Base-by-base conservation (phyloP, 2,888 invertebrate genomes). In the Drosophila nigricruria region DNA sequence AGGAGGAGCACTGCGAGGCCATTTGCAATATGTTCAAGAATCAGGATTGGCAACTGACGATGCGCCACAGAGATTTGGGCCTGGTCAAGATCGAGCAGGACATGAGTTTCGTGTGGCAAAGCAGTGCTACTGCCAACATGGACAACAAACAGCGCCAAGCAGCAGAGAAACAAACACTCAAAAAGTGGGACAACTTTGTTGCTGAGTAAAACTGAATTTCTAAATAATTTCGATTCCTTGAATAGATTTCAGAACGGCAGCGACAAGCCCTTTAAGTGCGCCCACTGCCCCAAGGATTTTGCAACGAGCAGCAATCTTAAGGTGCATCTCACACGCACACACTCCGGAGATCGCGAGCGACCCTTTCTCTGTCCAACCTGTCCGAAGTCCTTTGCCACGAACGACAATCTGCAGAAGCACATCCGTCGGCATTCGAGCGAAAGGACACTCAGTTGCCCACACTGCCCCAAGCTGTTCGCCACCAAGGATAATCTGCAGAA, bases 401-500 rank as follows among this genome's bases (percentile, higher is more conserved):
- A 77, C 36, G 77, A 77, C 25, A 77, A 77, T 20, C 71, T 77
- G 4, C 77, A 77, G 23, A 77, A 77, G 45, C 77, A 77, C 45
- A 77, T 77, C 10, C 71, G 77, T 4, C 23, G 77, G 32, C 77
- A 77, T n/a, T 77, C 77, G 16, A 77, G 36, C 54, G 77, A 77
- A 30, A 52, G 79, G 30, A 77, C 71, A 0, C 45, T 77, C 0
- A 49, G 71, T 9, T 77, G 77, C 25, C 77, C 77, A 2, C 79
- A 79, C 53, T 77, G 77, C 53, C 77, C 77, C 0, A 77, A 77
- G 36, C 79, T 79, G 0, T 77, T 77, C 8, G 77, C 77, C 43
- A 79, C 79, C 38, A 77, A 77, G 67, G 77, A 77, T 25, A 77
- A 77, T 47, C 75, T 77, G 36, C 77, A 77, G 36, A 77, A 77